Conservation (phyloP, 2,113 vertebrate genomes). For the Leptobrachium ailaonicum region DNA sequence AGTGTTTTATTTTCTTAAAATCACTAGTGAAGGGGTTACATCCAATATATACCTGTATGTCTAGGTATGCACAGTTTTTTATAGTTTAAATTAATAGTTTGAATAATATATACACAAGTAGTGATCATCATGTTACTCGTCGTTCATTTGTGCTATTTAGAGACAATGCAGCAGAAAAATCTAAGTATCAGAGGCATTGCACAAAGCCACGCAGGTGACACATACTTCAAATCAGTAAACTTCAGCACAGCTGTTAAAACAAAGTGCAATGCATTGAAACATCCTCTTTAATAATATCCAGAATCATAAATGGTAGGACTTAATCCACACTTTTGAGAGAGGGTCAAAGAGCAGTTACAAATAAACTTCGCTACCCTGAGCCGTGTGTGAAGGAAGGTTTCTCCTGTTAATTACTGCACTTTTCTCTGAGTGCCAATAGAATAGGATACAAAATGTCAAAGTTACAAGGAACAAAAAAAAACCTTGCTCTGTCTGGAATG, state of each 20-base stretch:
- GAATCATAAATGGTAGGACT: constrained; percentile 19
- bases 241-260: constrained; percentile 50
- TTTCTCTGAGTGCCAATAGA: constrained; percentile 8
- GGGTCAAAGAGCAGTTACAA: constrained; percentile 35
- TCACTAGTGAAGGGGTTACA: too few relatives aligned
- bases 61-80: too few relatives aligned
- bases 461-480: constrained; percentile 19
- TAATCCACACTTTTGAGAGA: constrained; percentile 27
- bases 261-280: constrained; percentile 53
- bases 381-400: constrained; percentile 36
- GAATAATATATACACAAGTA: too few relatives aligned
- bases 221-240: constrained; percentile 54
- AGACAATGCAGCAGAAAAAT: too few relatives aligned
- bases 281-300: constrained; percentile 43
- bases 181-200: constrained; percentile 28
- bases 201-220: constrained; percentile 48
- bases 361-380: constrained; percentile 35
- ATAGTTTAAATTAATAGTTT: too few relatives aligned
- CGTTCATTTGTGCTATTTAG: too few relatives aligned
- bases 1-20: too few relatives aligned
- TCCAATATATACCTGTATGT: too few relatives aligned
- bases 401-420: constrained; percentile 39
- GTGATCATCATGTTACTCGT: too few relatives aligned
- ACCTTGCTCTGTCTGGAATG: background rate
- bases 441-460: constrained; percentile 39